A percentile compares a stretch with the other conserved stretches of the same genome.
phyloP scores from a whole-genome alignment of 2,113 vertebrate genomes.

The Zeus faber region DNA sequence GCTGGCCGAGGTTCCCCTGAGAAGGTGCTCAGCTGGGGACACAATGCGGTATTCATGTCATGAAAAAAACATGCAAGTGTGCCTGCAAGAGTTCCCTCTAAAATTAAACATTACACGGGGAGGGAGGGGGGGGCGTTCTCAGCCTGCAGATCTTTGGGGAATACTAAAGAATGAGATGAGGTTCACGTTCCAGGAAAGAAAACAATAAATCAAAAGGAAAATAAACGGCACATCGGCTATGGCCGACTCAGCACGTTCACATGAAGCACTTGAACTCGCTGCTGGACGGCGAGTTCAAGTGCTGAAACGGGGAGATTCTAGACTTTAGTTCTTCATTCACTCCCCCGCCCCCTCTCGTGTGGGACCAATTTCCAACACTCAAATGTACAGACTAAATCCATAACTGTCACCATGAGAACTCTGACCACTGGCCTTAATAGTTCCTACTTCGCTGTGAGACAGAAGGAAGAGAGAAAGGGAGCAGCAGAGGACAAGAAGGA shows the following conservation, averaged over 20 bases:
- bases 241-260: conserved; percentile 50
- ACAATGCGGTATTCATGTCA: conserved; percentile 5
- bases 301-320: conserved; percentile 18
- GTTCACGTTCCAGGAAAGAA: conserved; percentile 24
- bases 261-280: conserved; percentile 45
- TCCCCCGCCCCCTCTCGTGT: conserved; percentile 26
- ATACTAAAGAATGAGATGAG: conserved; percentile 27
- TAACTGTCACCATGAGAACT: conserved; percentile 11
- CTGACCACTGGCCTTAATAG: conserved; percentile 7
- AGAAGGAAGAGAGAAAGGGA: no score
- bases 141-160: conserved; percentile 24
- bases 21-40: conserved; percentile 78
- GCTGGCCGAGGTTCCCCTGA: conserved; percentile 81
- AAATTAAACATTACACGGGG: conserved; percentile 27
- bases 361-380: no score
- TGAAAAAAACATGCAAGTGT: conserved; percentile 1
- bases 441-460: no score
- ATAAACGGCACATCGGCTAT: conserved; percentile 36
- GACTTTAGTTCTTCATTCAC: conserved; percentile 14
- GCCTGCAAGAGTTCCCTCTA: conserved; percentile 18
- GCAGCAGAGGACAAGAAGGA: no score
- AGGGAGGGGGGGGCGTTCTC: conserved; percentile 44
- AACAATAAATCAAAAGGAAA: conserved; percentile 53
- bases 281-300: conserved; percentile 34
- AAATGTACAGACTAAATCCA: conserved; percentile 16